A percentile compares a stretch with the other conserved stretches of the same genome.
Evolutionary conservation across 2,888 invertebrate species (phyloP).

Genomic region (Cephus pygmeus): DNA sequence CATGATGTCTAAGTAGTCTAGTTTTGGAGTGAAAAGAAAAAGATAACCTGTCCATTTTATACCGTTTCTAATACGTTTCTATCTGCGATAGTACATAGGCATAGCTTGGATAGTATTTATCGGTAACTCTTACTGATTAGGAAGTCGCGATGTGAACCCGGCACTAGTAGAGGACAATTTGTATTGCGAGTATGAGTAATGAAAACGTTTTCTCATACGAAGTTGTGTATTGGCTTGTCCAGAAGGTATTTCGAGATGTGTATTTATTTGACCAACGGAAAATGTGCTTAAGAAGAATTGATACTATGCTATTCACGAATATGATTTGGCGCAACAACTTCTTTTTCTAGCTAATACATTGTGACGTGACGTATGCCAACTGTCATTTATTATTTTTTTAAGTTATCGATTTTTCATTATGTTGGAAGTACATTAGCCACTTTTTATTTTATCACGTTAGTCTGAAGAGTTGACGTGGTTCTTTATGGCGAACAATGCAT

Average conservation of each 20-base stretch:
- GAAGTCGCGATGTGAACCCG: neutral
- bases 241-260: neutral
- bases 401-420: neutral
- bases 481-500: neutral
- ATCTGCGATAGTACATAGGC: constrained; percentile 56
- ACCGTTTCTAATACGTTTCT: constrained; percentile 63
- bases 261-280: neutral
- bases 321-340: no score
- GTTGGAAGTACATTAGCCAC: neutral
- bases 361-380: neutral
- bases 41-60: constrained; percentile 60
- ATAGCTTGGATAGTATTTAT: constrained; percentile 62
- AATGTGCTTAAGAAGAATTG: neutral
- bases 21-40: constrained; percentile 12
- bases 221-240: neutral
- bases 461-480: neutral
- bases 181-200: neutral
- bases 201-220: neutral
- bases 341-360: neutral
- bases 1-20: neutral
- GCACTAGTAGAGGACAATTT: constrained; percentile 2
- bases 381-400: neutral
- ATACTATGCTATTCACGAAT: neutral
- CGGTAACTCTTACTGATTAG: constrained; percentile 41
- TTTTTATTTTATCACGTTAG: neutral